A percentile compares a stretch with the other conserved stretches of the same genome.
These are phyloP conservation scores for Chymomyza caudatula DNA, from an alignment of 2,888 invertebrate genomes.

Conservation along the genomic window DNA sequence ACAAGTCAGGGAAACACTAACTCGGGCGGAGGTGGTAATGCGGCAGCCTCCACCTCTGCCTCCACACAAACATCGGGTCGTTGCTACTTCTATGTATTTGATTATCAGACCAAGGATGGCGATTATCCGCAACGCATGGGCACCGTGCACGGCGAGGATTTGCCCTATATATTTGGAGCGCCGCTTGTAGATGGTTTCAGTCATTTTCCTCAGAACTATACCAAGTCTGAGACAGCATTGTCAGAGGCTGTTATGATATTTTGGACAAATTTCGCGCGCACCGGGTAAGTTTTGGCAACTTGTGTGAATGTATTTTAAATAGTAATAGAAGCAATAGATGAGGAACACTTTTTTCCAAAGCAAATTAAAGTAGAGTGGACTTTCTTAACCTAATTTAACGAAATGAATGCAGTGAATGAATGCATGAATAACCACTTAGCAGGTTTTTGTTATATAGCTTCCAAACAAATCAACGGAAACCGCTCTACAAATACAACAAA, in stretches of 20 bases:
- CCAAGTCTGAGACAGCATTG: slow-evolving; percentile 89
- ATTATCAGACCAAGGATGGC: slow-evolving; percentile 93
- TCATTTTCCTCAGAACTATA: slow-evolving; percentile 92
- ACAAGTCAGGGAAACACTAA: slow-evolving; percentile 25
- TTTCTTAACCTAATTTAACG: no score
- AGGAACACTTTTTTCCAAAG: no score
- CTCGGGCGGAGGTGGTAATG: slow-evolving; percentile 69
- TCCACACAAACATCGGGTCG: slow-evolving; percentile 80
- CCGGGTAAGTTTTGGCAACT: slow-evolving; percentile 84
- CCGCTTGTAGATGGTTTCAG: slow-evolving; percentile 89
- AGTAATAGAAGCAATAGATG: no score
- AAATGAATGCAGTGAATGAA: no score
- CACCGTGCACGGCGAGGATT: slow-evolving; percentile 93
- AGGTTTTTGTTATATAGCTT: no score
- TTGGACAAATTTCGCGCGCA: slow-evolving; percentile 92
- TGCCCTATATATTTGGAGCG: slow-evolving; percentile 94
- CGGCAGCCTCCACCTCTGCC: slow-evolving; percentile 63
- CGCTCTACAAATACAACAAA: no score
- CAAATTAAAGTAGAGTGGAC: no score
- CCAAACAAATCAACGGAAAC: no score
- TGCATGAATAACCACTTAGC: no score
- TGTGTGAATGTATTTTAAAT: no score
- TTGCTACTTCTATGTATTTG: slow-evolving; percentile 93
- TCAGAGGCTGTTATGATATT: slow-evolving; percentile 93
- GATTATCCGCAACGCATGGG: slow-evolving; percentile 95